These are phyloP conservation scores for Gambelia wislizenii DNA, from an alignment of 2,797 vertebrate species.

Conservation along the genomic window DNA sequence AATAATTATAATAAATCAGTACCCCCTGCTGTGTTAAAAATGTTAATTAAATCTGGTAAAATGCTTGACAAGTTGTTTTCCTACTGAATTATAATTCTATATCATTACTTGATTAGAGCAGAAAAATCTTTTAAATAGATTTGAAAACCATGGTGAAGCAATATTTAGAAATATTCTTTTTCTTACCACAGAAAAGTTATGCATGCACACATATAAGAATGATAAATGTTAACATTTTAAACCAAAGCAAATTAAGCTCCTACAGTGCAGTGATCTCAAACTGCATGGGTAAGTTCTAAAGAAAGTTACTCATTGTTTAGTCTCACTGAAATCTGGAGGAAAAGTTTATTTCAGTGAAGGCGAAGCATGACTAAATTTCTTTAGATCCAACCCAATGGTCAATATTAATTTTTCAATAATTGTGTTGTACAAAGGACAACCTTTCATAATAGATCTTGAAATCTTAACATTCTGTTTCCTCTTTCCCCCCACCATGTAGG, in stretches of 20 bases:
- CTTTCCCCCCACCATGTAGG: not conserved
- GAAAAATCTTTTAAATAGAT: slow-evolving; percentile 42
- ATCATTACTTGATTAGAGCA: slow-evolving; percentile 25
- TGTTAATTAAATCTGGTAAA: slow-evolving; percentile 56
- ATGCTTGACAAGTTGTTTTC: slow-evolving; percentile 47
- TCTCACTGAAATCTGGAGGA: not conserved
- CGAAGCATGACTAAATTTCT: not conserved
- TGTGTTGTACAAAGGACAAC: not conserved
- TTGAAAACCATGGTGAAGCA: slow-evolving; percentile 10
- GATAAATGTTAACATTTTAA: not conserved
- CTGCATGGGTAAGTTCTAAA: not conserved
- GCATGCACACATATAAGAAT: not conserved
- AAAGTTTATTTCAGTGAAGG: not conserved
- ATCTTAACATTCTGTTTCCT: not conserved
- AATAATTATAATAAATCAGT: slow-evolving; percentile 42
- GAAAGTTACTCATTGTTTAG: not conserved
- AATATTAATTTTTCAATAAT: not conserved
- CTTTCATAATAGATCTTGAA: not conserved
- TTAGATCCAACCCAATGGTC: not conserved
- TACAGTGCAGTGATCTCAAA: not conserved
- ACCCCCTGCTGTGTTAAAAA: slow-evolving; percentile 54
- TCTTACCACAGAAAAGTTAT: not conserved
- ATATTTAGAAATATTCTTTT: slow-evolving; percentile 7
- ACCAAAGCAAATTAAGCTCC: not conserved
- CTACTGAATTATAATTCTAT: slow-evolving; percentile 38